A percentile compares a stretch with the other conserved stretches of the same genome.
phyloP scores from a whole-genome alignment of 2,888 invertebrate genomes.

The Spialia ferax region DNA sequence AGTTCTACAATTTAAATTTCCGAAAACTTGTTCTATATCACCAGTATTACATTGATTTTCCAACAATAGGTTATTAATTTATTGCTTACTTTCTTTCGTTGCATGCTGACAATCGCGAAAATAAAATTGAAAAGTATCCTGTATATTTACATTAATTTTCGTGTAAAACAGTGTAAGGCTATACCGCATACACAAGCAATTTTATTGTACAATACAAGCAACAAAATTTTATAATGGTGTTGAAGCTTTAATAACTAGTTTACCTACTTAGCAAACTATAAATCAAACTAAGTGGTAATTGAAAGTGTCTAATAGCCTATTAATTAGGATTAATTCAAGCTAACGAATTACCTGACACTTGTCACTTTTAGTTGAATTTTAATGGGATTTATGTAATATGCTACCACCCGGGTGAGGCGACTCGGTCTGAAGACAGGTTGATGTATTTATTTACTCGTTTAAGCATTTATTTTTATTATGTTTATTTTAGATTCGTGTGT shows the following conservation, averaged over 20 bases:
- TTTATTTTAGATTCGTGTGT: no score
- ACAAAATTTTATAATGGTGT: background rate
- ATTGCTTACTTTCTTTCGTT: no score
- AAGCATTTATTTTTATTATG: background rate
- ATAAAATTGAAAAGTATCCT: no score
- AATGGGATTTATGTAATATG: background rate
- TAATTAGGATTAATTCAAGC: slow-evolving; percentile 78
- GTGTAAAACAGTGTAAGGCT: no score
- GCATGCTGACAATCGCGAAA: no score
- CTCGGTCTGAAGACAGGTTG: background rate
- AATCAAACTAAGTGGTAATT: slow-evolving; percentile 78
- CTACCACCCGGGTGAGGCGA: background rate
- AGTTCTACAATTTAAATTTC: no score
- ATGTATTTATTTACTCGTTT: background rate
- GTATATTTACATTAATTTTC: background rate
- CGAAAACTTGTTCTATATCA: no score
- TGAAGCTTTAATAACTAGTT: background rate
- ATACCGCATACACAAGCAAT: background rate
- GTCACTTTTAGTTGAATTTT: slow-evolving; percentile 11
- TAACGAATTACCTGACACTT: slow-evolving; percentile 70
- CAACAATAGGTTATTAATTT: no score
- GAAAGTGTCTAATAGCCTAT: slow-evolving; percentile 81
- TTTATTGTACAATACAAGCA: background rate
- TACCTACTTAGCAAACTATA: slow-evolving; percentile 54
- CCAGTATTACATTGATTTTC: no score